Conservation (phyloP, 2,797 vertebrate genomes). For the Oreortyx pictus region DNA sequence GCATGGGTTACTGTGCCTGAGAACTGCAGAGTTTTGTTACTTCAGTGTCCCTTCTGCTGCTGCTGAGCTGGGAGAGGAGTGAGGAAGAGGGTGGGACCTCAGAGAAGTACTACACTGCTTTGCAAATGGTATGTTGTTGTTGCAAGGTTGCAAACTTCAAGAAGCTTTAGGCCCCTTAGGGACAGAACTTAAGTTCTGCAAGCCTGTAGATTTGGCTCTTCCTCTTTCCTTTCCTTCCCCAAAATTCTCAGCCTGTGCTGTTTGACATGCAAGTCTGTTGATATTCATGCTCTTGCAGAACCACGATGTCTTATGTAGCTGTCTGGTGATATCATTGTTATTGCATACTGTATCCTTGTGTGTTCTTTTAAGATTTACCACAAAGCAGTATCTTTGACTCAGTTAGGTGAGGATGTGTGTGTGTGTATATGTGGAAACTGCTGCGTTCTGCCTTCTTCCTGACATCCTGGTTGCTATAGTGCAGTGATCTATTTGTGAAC, state of each 20-base stretch:
- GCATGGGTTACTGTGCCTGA: background rate
- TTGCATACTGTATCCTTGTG: background rate
- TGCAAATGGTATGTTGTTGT: background rate
- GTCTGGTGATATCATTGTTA: background rate
- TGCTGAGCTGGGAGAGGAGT: rapidly evolving
- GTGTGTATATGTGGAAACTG: conserved; percentile 52
- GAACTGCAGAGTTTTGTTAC: background rate
- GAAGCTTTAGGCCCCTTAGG: background rate
- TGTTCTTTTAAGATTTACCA: background rate
- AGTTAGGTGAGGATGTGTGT: background rate
- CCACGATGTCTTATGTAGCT: rapidly evolving
- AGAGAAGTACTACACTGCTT: background rate
- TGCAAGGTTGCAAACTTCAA: background rate
- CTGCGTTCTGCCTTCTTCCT: conserved; percentile 69
- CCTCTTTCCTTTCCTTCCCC: background rate
- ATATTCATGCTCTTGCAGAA: background rate
- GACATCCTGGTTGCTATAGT: conserved; percentile 80
- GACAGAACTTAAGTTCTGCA: background rate
- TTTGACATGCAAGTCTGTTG: background rate
- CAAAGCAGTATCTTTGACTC: background rate
- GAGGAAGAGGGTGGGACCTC: background rate
- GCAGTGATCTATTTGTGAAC: conserved; percentile 79
- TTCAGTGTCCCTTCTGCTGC: background rate
- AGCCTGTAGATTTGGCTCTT: background rate
- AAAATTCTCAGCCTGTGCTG: background rate